These are phyloP conservation scores for Macrosteles quadrilineatus DNA, from an alignment of 1,140 invertebrate species.

Conservation along the genomic window DNA sequence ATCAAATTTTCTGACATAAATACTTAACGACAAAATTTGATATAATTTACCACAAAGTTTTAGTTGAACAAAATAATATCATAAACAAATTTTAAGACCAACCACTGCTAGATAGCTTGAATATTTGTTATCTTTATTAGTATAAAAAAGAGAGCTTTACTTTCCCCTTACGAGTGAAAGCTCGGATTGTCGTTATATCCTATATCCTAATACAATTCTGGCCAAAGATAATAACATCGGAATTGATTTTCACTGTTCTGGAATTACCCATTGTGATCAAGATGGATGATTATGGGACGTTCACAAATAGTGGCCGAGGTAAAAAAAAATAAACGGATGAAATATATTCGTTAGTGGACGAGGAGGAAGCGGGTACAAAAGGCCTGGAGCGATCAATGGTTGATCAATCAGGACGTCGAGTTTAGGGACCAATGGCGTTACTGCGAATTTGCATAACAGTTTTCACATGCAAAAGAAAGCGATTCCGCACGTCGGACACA, in stretches of 20 bases:
- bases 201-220: too few relatives aligned
- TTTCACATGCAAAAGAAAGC: constrained; percentile 18
- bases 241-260: background rate
- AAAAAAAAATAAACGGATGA: background rate
- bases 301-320: constrained; percentile 1
- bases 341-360: constrained; percentile 14
- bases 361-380: constrained; percentile 7
- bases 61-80: too few relatives aligned
- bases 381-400: constrained; percentile 1
- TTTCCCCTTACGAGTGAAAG: too few relatives aligned
- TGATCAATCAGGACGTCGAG: background rate
- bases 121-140: too few relatives aligned
- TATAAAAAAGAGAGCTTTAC: too few relatives aligned
- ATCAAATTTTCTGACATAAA: too few relatives aligned
- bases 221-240: background rate
- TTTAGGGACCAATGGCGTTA: constrained; percentile 5
- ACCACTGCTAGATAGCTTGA: too few relatives aligned
- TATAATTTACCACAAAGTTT: too few relatives aligned
- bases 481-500: background rate
- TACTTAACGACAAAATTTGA: too few relatives aligned
- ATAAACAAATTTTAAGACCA: too few relatives aligned
- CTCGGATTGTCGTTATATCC: too few relatives aligned
- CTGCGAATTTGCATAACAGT: constrained; percentile 14
- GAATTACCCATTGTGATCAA: constrained; percentile 11
- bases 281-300: constrained; percentile 1